Evolutionary conservation across 2,888 invertebrate genomes (phyloP).

Genomic region (Luffia ferchaultella): DNA sequence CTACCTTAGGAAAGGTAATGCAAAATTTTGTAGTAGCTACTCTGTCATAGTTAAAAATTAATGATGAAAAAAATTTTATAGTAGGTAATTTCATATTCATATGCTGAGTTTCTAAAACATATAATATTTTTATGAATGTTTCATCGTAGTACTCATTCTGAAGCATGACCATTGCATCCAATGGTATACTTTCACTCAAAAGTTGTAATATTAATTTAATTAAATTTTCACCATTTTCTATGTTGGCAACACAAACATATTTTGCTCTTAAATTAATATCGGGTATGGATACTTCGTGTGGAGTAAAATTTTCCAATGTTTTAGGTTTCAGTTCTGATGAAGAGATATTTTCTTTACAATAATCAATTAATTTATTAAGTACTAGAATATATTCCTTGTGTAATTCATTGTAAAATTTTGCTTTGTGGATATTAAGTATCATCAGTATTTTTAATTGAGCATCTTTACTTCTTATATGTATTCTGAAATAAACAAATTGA

Average conservation of each 20-base stretch:
- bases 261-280: constrained; percentile 47
- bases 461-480: constrained; percentile 57
- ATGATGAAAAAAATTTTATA: constrained; percentile 36
- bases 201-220: constrained; percentile 39
- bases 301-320: constrained; percentile 48
- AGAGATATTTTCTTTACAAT: constrained; percentile 32
- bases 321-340: constrained; percentile 17
- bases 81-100: constrained; percentile 38
- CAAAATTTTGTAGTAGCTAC: constrained; percentile 28
- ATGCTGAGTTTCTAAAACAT: constrained; percentile 38
- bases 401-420: constrained; percentile 54
- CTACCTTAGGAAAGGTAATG: constrained; percentile 27
- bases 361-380: constrained; percentile 43
- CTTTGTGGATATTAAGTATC: constrained; percentile 54
- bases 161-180: constrained; percentile 31
- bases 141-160: constrained; percentile 24
- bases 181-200: constrained; percentile 40
- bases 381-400: constrained; percentile 53
- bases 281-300: constrained; percentile 38
- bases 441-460: constrained; percentile 64
- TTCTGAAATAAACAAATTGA: constrained; percentile 41
- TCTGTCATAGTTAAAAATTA: constrained; percentile 35
- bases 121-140: constrained; percentile 27
- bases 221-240: constrained; percentile 35
- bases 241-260: constrained; percentile 36